These are phyloP conservation scores for Conchocele bisecta DNA, from an alignment of 2,888 invertebrate genomes.

Conservation along the genomic window DNA sequence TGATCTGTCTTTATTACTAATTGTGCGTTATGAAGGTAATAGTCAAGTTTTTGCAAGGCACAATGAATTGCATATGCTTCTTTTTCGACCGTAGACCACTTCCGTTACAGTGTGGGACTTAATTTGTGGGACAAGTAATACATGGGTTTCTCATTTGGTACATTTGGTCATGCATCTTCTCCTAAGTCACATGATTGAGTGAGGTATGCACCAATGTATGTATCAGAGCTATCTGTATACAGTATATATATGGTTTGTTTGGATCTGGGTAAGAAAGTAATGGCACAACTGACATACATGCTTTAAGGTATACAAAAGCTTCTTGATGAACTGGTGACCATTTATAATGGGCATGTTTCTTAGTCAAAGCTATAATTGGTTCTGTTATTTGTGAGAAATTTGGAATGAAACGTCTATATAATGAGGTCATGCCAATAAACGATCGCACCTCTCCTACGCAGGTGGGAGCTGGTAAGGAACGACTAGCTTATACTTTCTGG, in stretches of 20 bases:
- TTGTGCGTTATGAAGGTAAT: background rate
- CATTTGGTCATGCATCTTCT: background rate
- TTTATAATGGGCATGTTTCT: slow-evolving; percentile 13
- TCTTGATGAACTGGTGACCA: slow-evolving; percentile 6
- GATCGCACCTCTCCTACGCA: slow-evolving; percentile 13
- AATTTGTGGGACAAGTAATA: slow-evolving; percentile 1
- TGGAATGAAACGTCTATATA: slow-evolving; percentile 36
- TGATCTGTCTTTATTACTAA: slow-evolving; percentile 32
- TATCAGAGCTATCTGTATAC: slow-evolving; percentile 15
- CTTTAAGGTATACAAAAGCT: slow-evolving; percentile 12
- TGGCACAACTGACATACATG: slow-evolving; percentile 4
- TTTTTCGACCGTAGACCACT: background rate
- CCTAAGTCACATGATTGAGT: background rate
- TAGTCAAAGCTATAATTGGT: slow-evolving; percentile 23
- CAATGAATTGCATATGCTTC: slow-evolving; percentile 16
- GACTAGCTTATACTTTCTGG: slow-evolving; percentile 26
- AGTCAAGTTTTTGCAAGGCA: slow-evolving; percentile 20
- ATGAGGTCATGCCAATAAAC: slow-evolving; percentile 15
- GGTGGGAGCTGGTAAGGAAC: slow-evolving; percentile 24
- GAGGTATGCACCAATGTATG: slow-evolving; percentile 10
- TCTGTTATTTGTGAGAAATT: slow-evolving; percentile 37
- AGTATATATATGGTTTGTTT: slow-evolving; percentile 4
- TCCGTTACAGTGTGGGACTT: background rate
- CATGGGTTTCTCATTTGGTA: slow-evolving; percentile 10
- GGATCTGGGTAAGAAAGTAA: slow-evolving; percentile 11